Percentiles rank a stretch among this genome's conserved stretches.
phyloP scores from a whole-genome alignment of 2,113 vertebrate species.

The Sander vitreus region DNA sequence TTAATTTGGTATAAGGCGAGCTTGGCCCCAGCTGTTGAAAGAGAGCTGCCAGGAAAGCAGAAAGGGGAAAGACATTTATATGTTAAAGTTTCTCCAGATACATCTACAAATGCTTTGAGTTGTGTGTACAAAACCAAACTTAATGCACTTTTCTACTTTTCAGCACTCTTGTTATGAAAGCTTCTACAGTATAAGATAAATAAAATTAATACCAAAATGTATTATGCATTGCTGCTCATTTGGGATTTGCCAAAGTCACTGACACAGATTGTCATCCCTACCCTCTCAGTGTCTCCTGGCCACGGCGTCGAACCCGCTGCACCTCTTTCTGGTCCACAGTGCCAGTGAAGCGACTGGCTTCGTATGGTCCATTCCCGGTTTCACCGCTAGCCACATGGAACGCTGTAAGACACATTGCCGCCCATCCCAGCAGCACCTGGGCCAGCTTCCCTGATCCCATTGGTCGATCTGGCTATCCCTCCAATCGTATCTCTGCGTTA shows the following conservation, averaged over 20 bases:
- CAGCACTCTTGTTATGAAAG: not conserved
- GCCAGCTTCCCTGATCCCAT: constrained; percentile 86
- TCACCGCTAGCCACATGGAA: constrained; percentile 72
- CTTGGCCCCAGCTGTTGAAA: constrained; percentile 64
- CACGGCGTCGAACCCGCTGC: constrained; percentile 87
- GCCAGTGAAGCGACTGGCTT: constrained; percentile 84
- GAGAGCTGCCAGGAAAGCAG: constrained; percentile 63
- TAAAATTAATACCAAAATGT: not conserved
- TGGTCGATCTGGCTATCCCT: constrained; percentile 70
- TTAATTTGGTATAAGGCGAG: constrained; percentile 65
- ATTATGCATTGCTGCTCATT: not conserved
- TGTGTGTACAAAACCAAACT: constrained; percentile 23
- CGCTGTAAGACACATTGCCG: constrained; percentile 73
- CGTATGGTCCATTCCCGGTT: constrained; percentile 82
- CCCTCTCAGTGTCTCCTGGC: constrained; percentile 91
- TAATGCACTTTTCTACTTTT: not conserved
- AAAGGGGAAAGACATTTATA: constrained; percentile 44
- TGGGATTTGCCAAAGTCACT: constrained; percentile 1
- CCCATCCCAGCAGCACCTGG: constrained; percentile 89
- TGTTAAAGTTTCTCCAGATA: constrained; percentile 58
- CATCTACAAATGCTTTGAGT: constrained; percentile 38
- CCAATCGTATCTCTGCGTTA: constrained; percentile 31
- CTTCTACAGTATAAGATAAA: not conserved
- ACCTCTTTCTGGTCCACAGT: constrained; percentile 84
- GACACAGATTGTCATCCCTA: constrained; percentile 72